Evolutionary conservation across 2,113 vertebrate genomes (phyloP).

Genomic region (Phyllostomus discolor): DNA sequence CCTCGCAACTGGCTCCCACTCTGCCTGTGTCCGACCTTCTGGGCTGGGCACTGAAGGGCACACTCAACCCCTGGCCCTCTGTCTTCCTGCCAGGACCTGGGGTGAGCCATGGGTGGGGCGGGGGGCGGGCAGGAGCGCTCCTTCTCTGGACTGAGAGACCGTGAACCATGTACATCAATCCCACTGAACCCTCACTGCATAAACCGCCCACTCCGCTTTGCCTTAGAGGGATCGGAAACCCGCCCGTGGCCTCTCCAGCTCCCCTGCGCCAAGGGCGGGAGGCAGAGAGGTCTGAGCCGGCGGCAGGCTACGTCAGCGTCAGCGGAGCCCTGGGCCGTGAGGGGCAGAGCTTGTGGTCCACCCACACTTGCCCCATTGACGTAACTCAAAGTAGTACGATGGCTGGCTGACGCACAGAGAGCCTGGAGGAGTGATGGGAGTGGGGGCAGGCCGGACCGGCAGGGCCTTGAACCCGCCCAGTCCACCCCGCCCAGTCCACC

Average conservation of each 20-base stretch:
- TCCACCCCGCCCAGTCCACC: fast-evolving
- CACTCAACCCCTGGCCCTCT: background rate
- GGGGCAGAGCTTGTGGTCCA: background rate
- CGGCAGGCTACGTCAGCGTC: fast-evolving
- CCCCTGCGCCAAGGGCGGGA: too few relatives aligned
- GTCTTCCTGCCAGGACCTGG: background rate
- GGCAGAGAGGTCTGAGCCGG: background rate
- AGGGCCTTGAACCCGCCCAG: fast-evolving
- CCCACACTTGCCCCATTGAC: background rate
- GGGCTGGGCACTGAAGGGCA: background rate
- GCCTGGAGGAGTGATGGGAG: background rate
- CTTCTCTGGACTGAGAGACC: background rate
- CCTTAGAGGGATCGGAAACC: background rate
- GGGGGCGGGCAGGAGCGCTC: background rate
- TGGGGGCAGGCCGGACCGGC: background rate
- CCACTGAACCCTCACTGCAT: background rate
- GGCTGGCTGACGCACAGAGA: background rate
- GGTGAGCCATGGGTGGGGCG: fast-evolving
- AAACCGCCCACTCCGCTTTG: background rate
- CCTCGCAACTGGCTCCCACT: fast-evolving
- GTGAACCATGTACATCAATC: background rate
- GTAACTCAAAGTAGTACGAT: background rate
- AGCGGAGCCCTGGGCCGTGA: background rate
- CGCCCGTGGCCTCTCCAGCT: fast-evolving
- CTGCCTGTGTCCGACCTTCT: fast-evolving